Conservation (phyloP, 2,797 vertebrate genomes). For the Alosa sapidissima region DNA sequence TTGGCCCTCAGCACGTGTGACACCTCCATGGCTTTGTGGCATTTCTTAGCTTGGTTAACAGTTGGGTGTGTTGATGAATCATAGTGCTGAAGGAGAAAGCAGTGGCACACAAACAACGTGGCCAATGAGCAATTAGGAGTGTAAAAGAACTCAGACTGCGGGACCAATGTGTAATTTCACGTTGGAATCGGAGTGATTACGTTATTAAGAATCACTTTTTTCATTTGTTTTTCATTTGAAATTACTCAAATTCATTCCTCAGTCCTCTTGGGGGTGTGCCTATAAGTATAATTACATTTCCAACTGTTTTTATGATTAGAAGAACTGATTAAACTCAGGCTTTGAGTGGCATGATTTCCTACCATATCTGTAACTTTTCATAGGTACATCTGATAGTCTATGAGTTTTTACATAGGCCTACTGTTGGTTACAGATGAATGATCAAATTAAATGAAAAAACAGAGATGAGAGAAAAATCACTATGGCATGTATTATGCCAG, state of each 20-base stretch:
- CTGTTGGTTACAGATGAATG: not conserved
- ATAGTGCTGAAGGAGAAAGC: not conserved
- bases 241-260: not conserved
- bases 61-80: slow-evolving; percentile 17
- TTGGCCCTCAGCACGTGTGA: not conserved
- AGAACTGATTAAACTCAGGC: not conserved
- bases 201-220: not conserved
- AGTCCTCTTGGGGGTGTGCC: not conserved
- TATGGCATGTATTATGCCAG: not conserved
- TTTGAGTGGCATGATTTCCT: not conserved
- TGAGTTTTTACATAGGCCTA: not conserved
- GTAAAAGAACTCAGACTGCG: not conserved
- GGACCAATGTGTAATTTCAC: not conserved
- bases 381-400: not conserved
- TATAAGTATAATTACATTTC: slow-evolving; percentile 6
- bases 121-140: not conserved
- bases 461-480: not conserved
- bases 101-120: not conserved
- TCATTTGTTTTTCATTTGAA: not conserved
- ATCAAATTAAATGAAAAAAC: not conserved
- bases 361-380: not conserved
- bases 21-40: not conserved
- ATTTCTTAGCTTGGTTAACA: slow-evolving; percentile 14
- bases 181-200: not conserved
- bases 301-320: not conserved